Conservation (phyloP, 2,797 vertebrate genomes). For the Brotula barbata region DNA sequence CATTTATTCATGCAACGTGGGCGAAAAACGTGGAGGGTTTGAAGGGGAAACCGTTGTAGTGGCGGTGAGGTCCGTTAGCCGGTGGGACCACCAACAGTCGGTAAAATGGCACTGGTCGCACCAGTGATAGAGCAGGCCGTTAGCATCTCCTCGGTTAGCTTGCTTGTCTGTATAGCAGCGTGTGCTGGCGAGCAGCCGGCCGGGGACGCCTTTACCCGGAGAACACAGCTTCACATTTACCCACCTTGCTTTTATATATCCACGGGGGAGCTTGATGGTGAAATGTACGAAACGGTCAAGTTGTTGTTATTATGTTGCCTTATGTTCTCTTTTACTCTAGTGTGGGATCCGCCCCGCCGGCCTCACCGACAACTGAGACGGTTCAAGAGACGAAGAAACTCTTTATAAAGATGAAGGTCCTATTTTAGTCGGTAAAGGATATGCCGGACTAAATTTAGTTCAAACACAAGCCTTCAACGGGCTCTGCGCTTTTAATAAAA, state of each 20-base stretch:
- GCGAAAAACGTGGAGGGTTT: too few relatives aligned
- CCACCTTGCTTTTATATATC: constrained; percentile 78
- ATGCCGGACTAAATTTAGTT: constrained; percentile 52
- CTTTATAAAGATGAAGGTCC: constrained; percentile 79
- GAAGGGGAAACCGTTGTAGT: too few relatives aligned
- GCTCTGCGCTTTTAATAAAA: fast-evolving
- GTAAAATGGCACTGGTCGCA: constrained; percentile 65
- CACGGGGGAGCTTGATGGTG: constrained; percentile 70
- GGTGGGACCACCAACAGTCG: constrained; percentile 30
- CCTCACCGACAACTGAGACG: constrained; percentile 86
- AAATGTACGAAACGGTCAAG: constrained; percentile 62
- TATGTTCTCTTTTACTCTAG: constrained; percentile 68
- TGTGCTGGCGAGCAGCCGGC: constrained; percentile 59
- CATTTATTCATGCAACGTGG: too few relatives aligned
- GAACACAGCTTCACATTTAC: constrained; percentile 36
- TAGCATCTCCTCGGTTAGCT: constrained; percentile 63
- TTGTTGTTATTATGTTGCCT: constrained; percentile 74
- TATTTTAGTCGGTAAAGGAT: constrained; percentile 40
- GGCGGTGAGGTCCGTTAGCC: background rate
- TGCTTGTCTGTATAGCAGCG: constrained; percentile 43
- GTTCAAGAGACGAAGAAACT: constrained; percentile 68
- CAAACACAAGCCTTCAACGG: background rate
- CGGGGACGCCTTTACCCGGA: constrained; percentile 23
- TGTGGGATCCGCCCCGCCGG: constrained; percentile 84
- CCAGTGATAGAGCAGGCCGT: constrained; percentile 56